Evolutionary conservation across 2,113 vertebrate genomes (phyloP).

Genomic region (Cyprinodon brontotheroides): DNA sequence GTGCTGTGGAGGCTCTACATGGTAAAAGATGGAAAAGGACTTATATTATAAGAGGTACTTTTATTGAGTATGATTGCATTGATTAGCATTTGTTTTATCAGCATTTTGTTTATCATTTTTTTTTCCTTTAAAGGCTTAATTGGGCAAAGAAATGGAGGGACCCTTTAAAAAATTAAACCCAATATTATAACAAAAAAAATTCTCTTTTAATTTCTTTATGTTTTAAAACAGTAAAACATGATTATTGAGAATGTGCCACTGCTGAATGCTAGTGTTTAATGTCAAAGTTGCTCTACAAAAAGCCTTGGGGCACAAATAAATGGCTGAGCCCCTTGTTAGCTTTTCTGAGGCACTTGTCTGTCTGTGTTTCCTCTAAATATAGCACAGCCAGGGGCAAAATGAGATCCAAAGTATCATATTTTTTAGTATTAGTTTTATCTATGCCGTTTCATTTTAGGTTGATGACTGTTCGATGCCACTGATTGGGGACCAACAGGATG

Average conservation of each 20-base stretch:
- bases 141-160: no score
- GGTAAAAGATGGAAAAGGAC: constrained; percentile 90
- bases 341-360: constrained; percentile 73
- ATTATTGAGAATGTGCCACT: neutral
- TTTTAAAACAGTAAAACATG: neutral
- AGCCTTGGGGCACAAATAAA: constrained; percentile 54
- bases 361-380: constrained; percentile 77
- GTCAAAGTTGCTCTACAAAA: constrained; percentile 65
- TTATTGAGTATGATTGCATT: no score
- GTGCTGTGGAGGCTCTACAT: constrained; percentile 89
- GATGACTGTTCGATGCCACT: constrained; percentile 92
- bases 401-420: constrained; percentile 67
- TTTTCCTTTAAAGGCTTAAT: no score
- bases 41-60: constrained; percentile 92
- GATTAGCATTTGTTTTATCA: neutral
- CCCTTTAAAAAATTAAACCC: no score
- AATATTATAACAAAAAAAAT: no score
- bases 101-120: neutral
- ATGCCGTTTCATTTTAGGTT: constrained; percentile 74
- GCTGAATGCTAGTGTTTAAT: constrained; percentile 44
- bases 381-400: constrained; percentile 37
- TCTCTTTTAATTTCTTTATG: neutral
- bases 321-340: constrained; percentile 52
- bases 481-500: constrained; percentile 91
- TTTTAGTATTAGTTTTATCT: constrained; percentile 41